Evolutionary conservation across 2,888 invertebrate genomes (phyloP).

Genomic region (Chesias legatella): DNA sequence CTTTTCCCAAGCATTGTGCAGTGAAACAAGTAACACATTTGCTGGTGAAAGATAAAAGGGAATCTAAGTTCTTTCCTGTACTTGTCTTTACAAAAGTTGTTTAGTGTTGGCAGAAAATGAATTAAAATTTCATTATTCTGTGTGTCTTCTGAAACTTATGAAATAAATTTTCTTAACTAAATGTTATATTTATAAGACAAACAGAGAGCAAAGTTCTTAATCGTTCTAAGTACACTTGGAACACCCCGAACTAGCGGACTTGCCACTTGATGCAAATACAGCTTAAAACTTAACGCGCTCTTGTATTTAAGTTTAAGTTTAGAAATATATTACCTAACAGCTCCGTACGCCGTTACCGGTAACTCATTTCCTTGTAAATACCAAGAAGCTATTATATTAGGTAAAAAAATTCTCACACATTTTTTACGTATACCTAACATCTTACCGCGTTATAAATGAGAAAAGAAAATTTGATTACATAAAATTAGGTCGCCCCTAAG

Average conservation of each 20-base stretch:
- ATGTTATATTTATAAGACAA: neutral
- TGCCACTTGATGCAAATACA: constrained; percentile 36
- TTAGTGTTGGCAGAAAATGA: too few species aligned
- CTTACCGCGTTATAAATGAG: constrained; percentile 43
- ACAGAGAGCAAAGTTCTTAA: constrained; percentile 30
- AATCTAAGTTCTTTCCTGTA: too few species aligned
- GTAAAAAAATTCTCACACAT: constrained; percentile 6
- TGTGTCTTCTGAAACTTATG: too few species aligned
- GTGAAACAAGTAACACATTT: too few species aligned
- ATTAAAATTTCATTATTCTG: too few species aligned
- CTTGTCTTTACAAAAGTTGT: too few species aligned
- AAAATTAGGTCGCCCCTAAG: constrained; percentile 51
- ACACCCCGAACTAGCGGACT: constrained; percentile 21
- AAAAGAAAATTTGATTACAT: constrained; percentile 59
- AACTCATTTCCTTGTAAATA: constrained; percentile 2
- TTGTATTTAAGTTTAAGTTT: constrained; percentile 23
- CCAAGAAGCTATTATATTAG: constrained; percentile 8
- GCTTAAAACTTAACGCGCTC: constrained; percentile 27
- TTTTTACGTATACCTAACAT: constrained; percentile 29
- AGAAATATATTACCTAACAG: constrained; percentile 26
- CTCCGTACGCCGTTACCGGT: neutral
- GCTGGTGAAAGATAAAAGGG: too few species aligned
- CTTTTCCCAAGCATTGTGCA: too few species aligned
- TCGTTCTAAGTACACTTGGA: constrained; percentile 25
- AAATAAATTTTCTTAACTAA: too few species aligned